Evolutionary conservation across 1,140 invertebrate species (phyloP).

Genomic region (Panagrolaimus sp.): DNA sequence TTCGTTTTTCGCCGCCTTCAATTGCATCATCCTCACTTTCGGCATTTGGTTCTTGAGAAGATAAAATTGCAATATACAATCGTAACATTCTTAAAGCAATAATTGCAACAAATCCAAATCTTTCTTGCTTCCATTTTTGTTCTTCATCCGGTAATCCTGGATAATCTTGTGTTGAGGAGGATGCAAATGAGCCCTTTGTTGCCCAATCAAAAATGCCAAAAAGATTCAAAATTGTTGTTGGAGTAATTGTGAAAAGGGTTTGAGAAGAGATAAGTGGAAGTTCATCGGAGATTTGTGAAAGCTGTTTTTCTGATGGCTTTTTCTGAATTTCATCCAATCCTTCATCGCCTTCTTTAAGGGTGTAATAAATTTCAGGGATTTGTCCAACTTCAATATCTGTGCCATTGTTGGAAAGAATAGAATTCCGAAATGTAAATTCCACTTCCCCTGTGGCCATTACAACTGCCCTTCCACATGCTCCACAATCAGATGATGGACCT

Average conservation of each 20-base stretch:
- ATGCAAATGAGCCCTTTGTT: conserved; percentile 71
- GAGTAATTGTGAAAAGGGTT: conserved; percentile 59
- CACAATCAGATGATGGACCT: conserved; percentile 93
- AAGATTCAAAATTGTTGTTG: conserved; percentile 67
- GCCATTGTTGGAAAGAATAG: conserved; percentile 95
- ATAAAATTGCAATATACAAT: conserved; percentile 29
- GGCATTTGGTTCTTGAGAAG: conserved; percentile 37
- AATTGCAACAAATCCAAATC: conserved; percentile 42
- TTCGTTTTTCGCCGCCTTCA: conserved; percentile 16
- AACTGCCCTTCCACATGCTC: conserved; percentile 81
- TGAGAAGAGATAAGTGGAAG: conserved; percentile 3
- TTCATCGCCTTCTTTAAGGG: conserved; percentile 69
- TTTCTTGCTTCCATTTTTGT: conserved; percentile 34
- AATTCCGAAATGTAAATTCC: conserved; percentile 89
- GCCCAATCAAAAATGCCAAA: conserved; percentile 71
- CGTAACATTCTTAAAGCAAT: conserved; percentile 38
- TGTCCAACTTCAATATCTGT: conserved; percentile 95
- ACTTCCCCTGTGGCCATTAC: conserved; percentile 77
- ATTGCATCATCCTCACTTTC: neutral
- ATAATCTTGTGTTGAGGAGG: conserved; percentile 26
- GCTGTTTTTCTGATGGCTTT: neutral
- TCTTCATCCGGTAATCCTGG: conserved; percentile 28
- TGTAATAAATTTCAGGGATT: conserved; percentile 86
- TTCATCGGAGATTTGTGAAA: neutral
- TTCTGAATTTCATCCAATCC: conserved; percentile 62